Evolutionary conservation across 1,140 invertebrate genomes (phyloP).

Genomic region (Portunus trituberculatus): DNA sequence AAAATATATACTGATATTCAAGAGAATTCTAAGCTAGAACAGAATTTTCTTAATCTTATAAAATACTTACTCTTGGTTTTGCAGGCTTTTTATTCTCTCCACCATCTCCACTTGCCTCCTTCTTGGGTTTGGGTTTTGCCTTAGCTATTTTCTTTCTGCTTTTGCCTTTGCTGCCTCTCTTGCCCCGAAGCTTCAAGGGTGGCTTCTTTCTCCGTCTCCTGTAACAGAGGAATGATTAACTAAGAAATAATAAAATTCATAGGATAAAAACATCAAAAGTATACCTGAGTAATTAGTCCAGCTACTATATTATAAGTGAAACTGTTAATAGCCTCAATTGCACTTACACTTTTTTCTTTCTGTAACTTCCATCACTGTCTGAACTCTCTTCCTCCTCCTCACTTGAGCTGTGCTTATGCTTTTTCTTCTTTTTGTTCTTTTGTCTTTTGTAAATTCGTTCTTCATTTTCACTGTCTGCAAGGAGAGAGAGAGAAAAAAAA

Average conservation of each 20-base stretch:
- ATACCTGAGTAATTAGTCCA: too few relatives aligned
- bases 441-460: constrained; percentile 64
- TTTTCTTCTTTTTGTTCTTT: constrained; percentile 76
- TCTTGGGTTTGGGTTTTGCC: constrained; percentile 55
- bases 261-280: too few relatives aligned
- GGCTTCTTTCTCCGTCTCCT: constrained; percentile 63
- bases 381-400: constrained; percentile 74
- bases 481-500: too few relatives aligned
- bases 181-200: constrained; percentile 41
- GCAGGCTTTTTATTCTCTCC: constrained; percentile 65
- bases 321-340: too few relatives aligned
- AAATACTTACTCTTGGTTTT: constrained; percentile 68
- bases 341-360: constrained; percentile 71
- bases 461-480: constrained; percentile 68
- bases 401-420: constrained; percentile 60
- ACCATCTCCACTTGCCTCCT: constrained; percentile 48
- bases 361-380: constrained; percentile 70
- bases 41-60: too few relatives aligned
- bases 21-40: too few relatives aligned
- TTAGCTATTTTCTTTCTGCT: constrained; percentile 62
- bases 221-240: neutral
- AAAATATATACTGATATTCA: too few relatives aligned
- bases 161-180: constrained; percentile 58
- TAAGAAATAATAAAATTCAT: too few relatives aligned
- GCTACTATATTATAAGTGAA: too few relatives aligned